Evolutionary conservation across 1,140 invertebrate genomes (phyloP).

Genomic region (Battus philenor): DNA sequence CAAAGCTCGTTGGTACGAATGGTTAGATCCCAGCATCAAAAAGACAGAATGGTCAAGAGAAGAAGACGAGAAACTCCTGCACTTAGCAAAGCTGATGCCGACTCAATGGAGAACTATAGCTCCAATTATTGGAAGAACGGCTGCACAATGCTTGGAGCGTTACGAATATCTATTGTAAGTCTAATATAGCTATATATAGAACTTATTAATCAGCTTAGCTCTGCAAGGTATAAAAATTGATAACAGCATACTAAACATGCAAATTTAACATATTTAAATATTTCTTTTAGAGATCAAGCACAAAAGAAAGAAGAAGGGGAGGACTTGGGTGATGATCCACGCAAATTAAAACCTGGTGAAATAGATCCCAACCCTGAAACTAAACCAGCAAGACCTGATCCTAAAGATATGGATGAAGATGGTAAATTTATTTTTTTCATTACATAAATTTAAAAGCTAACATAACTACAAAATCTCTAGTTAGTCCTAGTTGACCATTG

Average conservation of each 20-base stretch:
- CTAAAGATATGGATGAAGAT: slow-evolving; percentile 99
- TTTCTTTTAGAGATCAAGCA: slow-evolving; percentile 94
- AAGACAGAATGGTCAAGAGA: slow-evolving; percentile 99
- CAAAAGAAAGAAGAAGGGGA: slow-evolving; percentile 98
- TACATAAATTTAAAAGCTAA: no score
- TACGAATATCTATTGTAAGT: slow-evolving; percentile 97
- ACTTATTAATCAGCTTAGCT: no score
- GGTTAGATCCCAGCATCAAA: slow-evolving; percentile 99
- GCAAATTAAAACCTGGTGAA: slow-evolving; percentile 98
- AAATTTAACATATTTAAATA: no score
- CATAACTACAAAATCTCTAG: no score
- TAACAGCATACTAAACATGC: no score
- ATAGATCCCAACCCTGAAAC: slow-evolving; percentile 99
- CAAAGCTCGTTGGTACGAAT: slow-evolving; percentile 99
- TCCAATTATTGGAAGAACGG: slow-evolving; percentile 98
- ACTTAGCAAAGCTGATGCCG: slow-evolving; percentile 99
- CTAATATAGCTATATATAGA: no score
- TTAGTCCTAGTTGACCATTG: no score
- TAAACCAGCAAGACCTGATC: slow-evolving; percentile 98
- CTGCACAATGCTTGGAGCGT: slow-evolving; percentile 98
- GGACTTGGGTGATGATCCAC: slow-evolving; percentile 93
- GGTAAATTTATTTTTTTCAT: no score
- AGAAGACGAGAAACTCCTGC: slow-evolving; percentile 98
- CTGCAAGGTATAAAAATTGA: no score
- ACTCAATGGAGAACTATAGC: slow-evolving; percentile 99